phyloP scores from a whole-genome alignment of 2,888 invertebrate genomes.

The Pseudococcus jackbeardsleyi region DNA sequence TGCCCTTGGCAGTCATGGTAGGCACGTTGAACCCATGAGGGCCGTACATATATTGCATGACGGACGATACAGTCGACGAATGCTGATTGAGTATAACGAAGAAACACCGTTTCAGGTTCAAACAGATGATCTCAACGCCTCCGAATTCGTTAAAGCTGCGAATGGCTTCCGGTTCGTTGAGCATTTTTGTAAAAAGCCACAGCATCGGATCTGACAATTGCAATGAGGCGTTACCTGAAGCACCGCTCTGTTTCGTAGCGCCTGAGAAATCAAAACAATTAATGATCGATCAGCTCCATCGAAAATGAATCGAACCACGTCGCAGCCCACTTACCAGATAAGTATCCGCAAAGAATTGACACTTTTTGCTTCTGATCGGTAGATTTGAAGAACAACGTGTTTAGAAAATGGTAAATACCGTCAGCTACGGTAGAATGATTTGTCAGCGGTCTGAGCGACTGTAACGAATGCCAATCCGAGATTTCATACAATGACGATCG shows the following conservation, averaged over 20 bases:
- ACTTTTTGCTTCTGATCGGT: conserved; percentile 83
- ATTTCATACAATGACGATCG: conserved; percentile 80
- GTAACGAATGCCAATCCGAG: conserved; percentile 72
- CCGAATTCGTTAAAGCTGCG: conserved; percentile 81
- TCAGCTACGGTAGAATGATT: conserved; percentile 86
- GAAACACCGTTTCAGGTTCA: conserved; percentile 83
- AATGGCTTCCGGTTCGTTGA: conserved; percentile 83
- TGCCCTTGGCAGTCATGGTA: conserved; percentile 68
- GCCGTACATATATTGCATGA: conserved; percentile 77
- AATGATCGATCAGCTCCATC: too few relatives aligned
- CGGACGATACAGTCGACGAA: conserved; percentile 78
- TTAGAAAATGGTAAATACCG: conserved; percentile 87
- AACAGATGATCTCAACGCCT: conserved; percentile 78
- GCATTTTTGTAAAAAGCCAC: conserved; percentile 83
- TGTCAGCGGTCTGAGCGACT: conserved; percentile 70
- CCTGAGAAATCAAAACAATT: conserved; percentile 2
- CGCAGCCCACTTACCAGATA: conserved; percentile 63
- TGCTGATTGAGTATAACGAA: conserved; percentile 79
- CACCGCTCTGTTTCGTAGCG: conserved; percentile 11
- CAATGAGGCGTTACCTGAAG: conserved; percentile 70
- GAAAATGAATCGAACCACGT: too few relatives aligned
- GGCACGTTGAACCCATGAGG: conserved; percentile 73
- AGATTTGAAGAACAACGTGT: conserved; percentile 82
- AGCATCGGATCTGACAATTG: conserved; percentile 88
- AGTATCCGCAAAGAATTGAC: conserved; percentile 74